A percentile compares a stretch with the other conserved stretches of the same genome.
phyloP scores from a whole-genome alignment of 2,113 vertebrate species.

The Numida meleagris region DNA sequence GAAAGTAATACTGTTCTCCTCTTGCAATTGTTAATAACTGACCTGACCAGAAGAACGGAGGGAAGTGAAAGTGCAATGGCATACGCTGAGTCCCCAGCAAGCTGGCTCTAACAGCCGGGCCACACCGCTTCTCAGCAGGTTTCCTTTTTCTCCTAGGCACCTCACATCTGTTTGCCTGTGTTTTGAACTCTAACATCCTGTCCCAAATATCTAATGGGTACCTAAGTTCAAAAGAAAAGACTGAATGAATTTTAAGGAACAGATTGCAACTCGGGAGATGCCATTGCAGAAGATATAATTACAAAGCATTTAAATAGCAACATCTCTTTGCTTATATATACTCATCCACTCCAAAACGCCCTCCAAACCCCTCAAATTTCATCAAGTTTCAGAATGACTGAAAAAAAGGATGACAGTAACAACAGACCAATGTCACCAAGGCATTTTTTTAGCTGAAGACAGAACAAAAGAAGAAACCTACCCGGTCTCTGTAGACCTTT shows the following conservation, averaged over 20 bases:
- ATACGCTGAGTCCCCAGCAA: rapidly evolving
- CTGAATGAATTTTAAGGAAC: background rate
- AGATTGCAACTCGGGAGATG: background rate
- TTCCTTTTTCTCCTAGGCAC: background rate
- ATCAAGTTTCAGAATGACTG: background rate
- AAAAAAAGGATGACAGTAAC: background rate
- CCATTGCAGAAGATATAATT: background rate
- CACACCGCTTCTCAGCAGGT: background rate
- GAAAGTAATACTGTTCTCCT: background rate
- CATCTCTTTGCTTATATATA: background rate
- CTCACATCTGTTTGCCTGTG: background rate
- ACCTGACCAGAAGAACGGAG: background rate
- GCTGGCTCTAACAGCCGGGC: background rate
- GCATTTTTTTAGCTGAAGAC: background rate
- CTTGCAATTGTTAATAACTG: background rate
- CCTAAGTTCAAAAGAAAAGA: background rate
- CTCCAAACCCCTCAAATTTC: background rate
- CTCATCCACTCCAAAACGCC: background rate
- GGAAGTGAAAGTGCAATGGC: background rate
- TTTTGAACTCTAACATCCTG: background rate
- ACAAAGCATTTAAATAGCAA: background rate
- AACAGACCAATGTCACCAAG: background rate
- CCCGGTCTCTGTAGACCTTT: background rate
- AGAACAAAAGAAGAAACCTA: background rate
- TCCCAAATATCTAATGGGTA: background rate